These are phyloP conservation scores for Leucophora obtusa DNA, from an alignment of 2,888 invertebrate species.

Conservation along the genomic window DNA sequence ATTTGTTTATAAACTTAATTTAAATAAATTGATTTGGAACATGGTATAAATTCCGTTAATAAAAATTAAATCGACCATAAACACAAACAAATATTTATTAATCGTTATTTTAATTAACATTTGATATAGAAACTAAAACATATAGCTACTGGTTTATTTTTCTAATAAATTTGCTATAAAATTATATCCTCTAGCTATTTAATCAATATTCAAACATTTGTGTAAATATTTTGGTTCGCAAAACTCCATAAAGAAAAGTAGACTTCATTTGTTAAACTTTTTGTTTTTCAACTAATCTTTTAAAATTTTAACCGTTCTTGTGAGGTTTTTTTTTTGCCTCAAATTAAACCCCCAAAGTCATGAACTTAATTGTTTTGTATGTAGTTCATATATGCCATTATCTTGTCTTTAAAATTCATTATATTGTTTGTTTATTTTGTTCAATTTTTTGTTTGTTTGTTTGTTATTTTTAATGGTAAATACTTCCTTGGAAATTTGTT, in stretches of 20 bases:
- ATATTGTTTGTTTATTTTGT: conserved; percentile 6
- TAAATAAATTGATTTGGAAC: background rate
- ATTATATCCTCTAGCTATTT: background rate
- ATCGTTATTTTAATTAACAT: conserved; percentile 1
- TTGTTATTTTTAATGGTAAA: conserved; percentile 2
- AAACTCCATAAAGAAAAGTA: background rate
- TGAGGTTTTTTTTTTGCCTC: background rate
- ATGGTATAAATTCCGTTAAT: background rate
- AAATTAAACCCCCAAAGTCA: conserved; percentile 16
- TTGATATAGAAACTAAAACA: conserved; percentile 1
- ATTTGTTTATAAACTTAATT: background rate
- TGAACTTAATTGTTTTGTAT: conserved; percentile 20
- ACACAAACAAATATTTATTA: background rate
- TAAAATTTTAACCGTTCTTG: too few species aligned
- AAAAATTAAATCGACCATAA: background rate
- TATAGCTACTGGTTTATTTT: conserved; percentile 4
- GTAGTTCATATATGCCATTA: conserved; percentile 14
- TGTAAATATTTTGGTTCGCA: background rate
- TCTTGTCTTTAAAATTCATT: background rate
- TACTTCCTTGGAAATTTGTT: conserved; percentile 29
- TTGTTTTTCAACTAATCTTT: background rate
- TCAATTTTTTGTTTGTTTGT: background rate
- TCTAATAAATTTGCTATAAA: background rate
- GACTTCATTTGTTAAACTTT: conserved; percentile 9
- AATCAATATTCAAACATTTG: background rate